phyloP scores from a whole-genome alignment of 2,888 invertebrate species.

The Drosophila subsilvestris region DNA sequence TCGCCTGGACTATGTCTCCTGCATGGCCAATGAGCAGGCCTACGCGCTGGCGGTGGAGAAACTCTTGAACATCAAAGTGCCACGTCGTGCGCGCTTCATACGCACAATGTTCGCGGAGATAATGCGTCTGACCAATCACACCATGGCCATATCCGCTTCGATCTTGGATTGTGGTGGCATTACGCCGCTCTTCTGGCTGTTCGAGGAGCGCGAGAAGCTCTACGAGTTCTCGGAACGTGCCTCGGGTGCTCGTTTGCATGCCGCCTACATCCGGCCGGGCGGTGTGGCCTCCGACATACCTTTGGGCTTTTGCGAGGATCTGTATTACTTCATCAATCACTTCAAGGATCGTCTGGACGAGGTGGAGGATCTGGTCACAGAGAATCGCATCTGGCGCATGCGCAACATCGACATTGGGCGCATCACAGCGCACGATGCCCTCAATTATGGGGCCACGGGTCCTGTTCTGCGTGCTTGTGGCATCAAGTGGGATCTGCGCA shows the following conservation, averaged over 20 bases:
- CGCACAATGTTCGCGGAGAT: slow-evolving; percentile 91
- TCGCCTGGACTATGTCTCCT: slow-evolving; percentile 93
- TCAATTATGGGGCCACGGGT: slow-evolving; percentile 89
- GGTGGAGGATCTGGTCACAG: slow-evolving; percentile 91
- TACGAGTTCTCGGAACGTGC: slow-evolving; percentile 93
- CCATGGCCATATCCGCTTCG: slow-evolving; percentile 90
- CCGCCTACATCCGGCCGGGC: slow-evolving; percentile 92
- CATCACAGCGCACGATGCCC: slow-evolving; percentile 90
- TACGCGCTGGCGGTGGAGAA: slow-evolving; percentile 93
- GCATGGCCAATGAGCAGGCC: slow-evolving; percentile 92
- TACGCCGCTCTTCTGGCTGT: slow-evolving; percentile 96
- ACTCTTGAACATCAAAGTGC: slow-evolving; percentile 90
- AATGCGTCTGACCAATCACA: slow-evolving; percentile 91
- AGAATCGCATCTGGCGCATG: slow-evolving; percentile 89
- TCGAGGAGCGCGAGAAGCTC: slow-evolving; percentile 94
- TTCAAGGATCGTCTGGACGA: slow-evolving; percentile 92
- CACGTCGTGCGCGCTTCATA: slow-evolving; percentile 91
- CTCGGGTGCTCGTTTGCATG: slow-evolving; percentile 93
- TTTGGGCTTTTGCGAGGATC: slow-evolving; percentile 91
- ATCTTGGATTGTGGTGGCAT: slow-evolving; percentile 93
- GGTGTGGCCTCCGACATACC: slow-evolving; percentile 91
- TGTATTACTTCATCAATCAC: slow-evolving; percentile 88
- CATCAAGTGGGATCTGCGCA: slow-evolving; percentile 94
- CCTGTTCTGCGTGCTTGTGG: slow-evolving; percentile 92
- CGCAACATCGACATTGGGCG: slow-evolving; percentile 90